Evolutionary conservation across 2,888 invertebrate genomes (phyloP).

Genomic region (Tetropium fuscum): DNA sequence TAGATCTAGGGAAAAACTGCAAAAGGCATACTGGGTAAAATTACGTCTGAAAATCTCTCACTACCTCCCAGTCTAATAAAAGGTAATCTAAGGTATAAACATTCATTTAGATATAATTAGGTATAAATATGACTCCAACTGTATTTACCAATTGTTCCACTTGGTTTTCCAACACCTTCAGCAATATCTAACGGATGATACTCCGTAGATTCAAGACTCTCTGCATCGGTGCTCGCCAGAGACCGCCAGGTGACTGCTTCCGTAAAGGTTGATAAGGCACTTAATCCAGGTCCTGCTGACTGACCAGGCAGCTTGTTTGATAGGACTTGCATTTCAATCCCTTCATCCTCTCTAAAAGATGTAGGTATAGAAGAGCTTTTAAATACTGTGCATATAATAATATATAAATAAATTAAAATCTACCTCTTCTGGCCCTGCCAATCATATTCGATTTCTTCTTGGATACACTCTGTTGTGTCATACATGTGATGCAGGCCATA

Average conservation of each 20-base stretch:
- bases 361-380: background rate
- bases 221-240: constrained; percentile 57
- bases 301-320: constrained; percentile 50
- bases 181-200: constrained; percentile 56
- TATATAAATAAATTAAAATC: background rate
- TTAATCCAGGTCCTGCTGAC: constrained; percentile 38
- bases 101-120: constrained; percentile 1
- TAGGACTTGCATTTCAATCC: constrained; percentile 86
- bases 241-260: constrained; percentile 49
- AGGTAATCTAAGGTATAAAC: too few relatives aligned
- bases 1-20: too few relatives aligned
- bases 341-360: constrained; percentile 85
- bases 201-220: constrained; percentile 65
- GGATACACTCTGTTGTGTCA: constrained; percentile 90
- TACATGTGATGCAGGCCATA: constrained; percentile 93
- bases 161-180: constrained; percentile 53
- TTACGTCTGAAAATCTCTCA: too few relatives aligned
- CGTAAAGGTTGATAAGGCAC: constrained; percentile 51
- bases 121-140: constrained; percentile 2
- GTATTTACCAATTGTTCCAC: constrained; percentile 60
- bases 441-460: constrained; percentile 61
- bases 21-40: too few relatives aligned
- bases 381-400: background rate
- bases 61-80: too few relatives aligned
- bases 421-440: constrained; percentile 50